Evolutionary conservation across 2,888 invertebrate genomes (phyloP), one percentile per base, ranked within the genome.

Genomic region (Xanthia icteritia): DNA sequence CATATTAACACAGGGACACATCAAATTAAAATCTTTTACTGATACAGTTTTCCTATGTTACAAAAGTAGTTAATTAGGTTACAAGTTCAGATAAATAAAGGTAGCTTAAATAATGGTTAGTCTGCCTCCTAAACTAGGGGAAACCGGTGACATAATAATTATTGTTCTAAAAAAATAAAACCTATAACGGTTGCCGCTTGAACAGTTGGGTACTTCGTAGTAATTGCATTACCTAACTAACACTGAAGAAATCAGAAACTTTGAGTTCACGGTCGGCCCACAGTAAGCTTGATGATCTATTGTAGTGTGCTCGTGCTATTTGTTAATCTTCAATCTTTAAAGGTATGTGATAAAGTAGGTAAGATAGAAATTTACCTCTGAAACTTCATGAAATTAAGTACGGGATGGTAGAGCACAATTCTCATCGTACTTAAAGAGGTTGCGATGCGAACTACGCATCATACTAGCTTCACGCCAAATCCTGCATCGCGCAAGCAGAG

Each of bases 261-360:
- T 61, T 36, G 69, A 61, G 60, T 69, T 61, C 79, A 77, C 23
- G 69, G 69, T 17, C 54, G 13, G 56, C 15, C 6, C 15, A 15
- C 13, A 56, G 1, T 6, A 31, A 13, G 4, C 31, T 60, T 48
- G 15, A 48, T 31, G 36, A 60, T 6, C 54, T 31, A 66, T 58
- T 36, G 45, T 45, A 20, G 23, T 39, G 20, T 45, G 45, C 31
- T 31, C 54, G 15, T 72, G n/a, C 23, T n/a, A 73, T 42, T 48
- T 23, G 27, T 23, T 73, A 51, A 39, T 73, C 39, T 39, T 51
- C 58, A 31, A 58, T 11, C 27, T 58, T 27, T 27, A 27, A 27
- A n/a, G 56, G n/a, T 56, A n/a, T 13, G 13, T n/a, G n/a, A 56
- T n/a, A 13, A n/a, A 13, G 23, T 66, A 2, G 9, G 20, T 11